Evolutionary conservation across 2,797 vertebrate species (phyloP).

Genomic region (Capromys pilorides): DNA sequence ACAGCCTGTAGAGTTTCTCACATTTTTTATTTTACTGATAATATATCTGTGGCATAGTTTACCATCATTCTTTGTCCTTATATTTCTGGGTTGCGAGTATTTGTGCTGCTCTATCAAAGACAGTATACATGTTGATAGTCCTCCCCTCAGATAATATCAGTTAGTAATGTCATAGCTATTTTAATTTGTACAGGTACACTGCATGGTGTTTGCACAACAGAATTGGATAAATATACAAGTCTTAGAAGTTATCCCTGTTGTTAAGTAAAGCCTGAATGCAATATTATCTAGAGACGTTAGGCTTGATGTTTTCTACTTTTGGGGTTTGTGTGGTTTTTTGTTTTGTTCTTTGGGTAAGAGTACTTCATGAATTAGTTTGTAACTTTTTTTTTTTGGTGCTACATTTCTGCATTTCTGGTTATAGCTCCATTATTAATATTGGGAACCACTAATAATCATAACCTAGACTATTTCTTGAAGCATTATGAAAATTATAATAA

Average conservation of each 20-base stretch:
- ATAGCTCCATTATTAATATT: neutral
- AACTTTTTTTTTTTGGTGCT: neutral
- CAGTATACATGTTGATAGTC: neutral
- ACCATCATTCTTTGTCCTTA: neutral
- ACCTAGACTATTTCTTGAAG: neutral
- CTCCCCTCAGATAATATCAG: neutral
- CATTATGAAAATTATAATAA: neutral
- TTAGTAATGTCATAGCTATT: no score
- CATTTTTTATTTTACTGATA: neutral
- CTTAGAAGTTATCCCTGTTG: neutral
- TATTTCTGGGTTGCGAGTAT: neutral
- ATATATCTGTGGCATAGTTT: neutral
- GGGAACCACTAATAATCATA: neutral
- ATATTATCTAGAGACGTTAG: neutral
- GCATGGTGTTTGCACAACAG: neutral
- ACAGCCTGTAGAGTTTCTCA: neutral
- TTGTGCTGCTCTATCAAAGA: neutral
- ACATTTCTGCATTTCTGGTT: neutral
- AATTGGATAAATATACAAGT: neutral
- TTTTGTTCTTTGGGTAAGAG: neutral
- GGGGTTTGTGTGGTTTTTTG: no score
- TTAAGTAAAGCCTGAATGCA: neutral
- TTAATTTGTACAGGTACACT: neutral
- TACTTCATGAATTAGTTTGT: neutral
- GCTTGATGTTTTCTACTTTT: neutral